Percentiles rank a stretch among this genome's conserved stretches.
phyloP scores from a whole-genome alignment of 2,113 vertebrate species.

The Syngnathus scovelli region DNA sequence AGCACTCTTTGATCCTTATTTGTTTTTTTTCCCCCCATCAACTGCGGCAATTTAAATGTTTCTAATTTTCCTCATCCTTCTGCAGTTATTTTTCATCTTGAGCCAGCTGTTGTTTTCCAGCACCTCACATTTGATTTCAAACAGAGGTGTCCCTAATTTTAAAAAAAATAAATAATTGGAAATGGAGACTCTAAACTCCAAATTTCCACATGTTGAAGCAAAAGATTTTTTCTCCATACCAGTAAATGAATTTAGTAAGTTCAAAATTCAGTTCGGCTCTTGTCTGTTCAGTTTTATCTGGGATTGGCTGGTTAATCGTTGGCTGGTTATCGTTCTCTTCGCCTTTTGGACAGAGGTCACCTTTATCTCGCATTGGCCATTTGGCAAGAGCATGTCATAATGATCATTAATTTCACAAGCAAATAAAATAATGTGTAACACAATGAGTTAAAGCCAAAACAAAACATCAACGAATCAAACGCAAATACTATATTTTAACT shows the following conservation, averaged over 20 bases:
- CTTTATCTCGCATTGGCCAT: constrained; percentile 9
- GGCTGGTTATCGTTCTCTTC: not conserved
- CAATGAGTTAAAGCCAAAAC: not conserved
- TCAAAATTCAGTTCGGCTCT: not conserved
- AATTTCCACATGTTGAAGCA: constrained; percentile 36
- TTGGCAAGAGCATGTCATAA: not conserved
- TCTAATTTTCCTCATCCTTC: constrained; percentile 69
- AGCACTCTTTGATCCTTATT: constrained; percentile 66
- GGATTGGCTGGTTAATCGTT: constrained; percentile 5
- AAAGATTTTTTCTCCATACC: constrained; percentile 44
- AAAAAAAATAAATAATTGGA: not conserved
- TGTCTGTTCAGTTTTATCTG: constrained; percentile 23
- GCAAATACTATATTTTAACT: too few relatives aligned
- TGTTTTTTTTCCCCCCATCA: constrained; percentile 57
- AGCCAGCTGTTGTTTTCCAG: constrained; percentile 72
- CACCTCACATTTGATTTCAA: constrained; percentile 57
- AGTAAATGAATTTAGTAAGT: not conserved
- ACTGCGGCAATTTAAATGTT: constrained; percentile 71
- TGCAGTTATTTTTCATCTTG: constrained; percentile 60
- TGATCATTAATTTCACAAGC: not conserved
- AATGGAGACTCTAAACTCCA: constrained; percentile 6
- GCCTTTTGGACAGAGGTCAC: constrained; percentile 3
- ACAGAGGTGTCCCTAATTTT: constrained; percentile 6
- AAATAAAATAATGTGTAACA: not conserved
- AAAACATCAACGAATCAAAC: too few relatives aligned